Percentiles rank a stretch among this genome's conserved stretches.
These are phyloP conservation scores for Melanargia galathea DNA, from an alignment of 2,888 invertebrate species.

Conservation along the genomic window DNA sequence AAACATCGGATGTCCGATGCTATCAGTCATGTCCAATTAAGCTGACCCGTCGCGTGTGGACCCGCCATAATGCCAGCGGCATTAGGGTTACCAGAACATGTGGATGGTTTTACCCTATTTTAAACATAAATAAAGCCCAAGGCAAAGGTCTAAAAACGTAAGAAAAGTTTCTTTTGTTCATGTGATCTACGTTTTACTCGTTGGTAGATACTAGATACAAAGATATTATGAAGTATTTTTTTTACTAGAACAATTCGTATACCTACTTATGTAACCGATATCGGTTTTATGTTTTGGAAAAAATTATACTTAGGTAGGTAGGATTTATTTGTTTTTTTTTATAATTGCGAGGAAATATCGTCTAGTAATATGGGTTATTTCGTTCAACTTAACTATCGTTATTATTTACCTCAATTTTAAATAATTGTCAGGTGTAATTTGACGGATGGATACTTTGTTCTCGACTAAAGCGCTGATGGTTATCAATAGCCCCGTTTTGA, in stretches of 20 bases:
- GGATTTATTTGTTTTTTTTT: background rate
- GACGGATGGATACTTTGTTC: background rate
- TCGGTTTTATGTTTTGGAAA: too few species aligned
- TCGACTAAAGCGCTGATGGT: background rate
- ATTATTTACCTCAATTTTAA: background rate
- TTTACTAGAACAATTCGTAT: too few species aligned
- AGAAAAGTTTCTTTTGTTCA: too few species aligned
- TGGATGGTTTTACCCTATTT: background rate
- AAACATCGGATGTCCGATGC: background rate
- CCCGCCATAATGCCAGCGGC: background rate
- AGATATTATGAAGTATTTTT: too few species aligned
- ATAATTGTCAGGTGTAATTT: background rate
- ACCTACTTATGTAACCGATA: too few species aligned
- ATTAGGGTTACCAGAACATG: conserved; percentile 7
- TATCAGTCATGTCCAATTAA: background rate
- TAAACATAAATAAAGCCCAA: background rate
- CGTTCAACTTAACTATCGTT: background rate
- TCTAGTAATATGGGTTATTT: background rate
- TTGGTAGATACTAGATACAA: too few species aligned
- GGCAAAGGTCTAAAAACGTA: too few species aligned
- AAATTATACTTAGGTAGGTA: too few species aligned
- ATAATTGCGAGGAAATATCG: background rate
- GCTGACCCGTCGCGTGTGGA: conserved; percentile 10
- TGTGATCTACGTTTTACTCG: too few species aligned
- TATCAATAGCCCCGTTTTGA: conserved; percentile 1